These are phyloP conservation scores for Papilio xuthus DNA, from an alignment of 1,140 invertebrate genomes.

Conservation along the genomic window DNA sequence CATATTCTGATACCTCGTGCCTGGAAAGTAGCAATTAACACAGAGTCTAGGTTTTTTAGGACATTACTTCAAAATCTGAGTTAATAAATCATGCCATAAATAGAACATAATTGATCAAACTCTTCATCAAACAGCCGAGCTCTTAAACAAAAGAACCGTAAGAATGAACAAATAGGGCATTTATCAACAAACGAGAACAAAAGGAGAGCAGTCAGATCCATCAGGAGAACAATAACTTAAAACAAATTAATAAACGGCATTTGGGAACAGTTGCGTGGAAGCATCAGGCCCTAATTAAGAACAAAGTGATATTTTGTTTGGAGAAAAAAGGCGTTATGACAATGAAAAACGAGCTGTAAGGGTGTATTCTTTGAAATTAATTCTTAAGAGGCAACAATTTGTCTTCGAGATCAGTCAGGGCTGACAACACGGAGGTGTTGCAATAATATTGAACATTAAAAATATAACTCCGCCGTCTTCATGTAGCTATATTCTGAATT, in stretches of 20 bases:
- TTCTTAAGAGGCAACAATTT: constrained; percentile 68
- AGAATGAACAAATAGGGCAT: background rate
- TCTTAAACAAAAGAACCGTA: background rate
- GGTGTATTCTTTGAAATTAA: constrained; percentile 70
- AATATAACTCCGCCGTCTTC: background rate
- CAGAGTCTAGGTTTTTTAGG: too few relatives aligned
- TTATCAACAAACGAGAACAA: constrained; percentile 2
- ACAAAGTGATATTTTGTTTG: constrained; percentile 52
- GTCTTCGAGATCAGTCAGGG: constrained; percentile 48
- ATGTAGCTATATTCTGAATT: background rate
- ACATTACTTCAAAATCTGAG: background rate
- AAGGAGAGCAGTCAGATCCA: constrained; percentile 40
- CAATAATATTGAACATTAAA: background rate
- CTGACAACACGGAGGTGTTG: background rate
- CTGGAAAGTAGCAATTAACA: too few relatives aligned
- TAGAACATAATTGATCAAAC: background rate
- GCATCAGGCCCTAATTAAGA: constrained; percentile 61
- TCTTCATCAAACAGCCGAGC: background rate
- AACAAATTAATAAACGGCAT: constrained; percentile 51
- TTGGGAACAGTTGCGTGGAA: constrained; percentile 48
- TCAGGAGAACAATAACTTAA: constrained; percentile 52
- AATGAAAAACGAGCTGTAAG: constrained; percentile 61
- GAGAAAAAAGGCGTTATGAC: constrained; percentile 59
- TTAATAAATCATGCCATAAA: background rate
- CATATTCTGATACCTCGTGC: too few relatives aligned